phyloP scores from a whole-genome alignment of 2,888 invertebrate genomes.

The Salticus scenicus region DNA sequence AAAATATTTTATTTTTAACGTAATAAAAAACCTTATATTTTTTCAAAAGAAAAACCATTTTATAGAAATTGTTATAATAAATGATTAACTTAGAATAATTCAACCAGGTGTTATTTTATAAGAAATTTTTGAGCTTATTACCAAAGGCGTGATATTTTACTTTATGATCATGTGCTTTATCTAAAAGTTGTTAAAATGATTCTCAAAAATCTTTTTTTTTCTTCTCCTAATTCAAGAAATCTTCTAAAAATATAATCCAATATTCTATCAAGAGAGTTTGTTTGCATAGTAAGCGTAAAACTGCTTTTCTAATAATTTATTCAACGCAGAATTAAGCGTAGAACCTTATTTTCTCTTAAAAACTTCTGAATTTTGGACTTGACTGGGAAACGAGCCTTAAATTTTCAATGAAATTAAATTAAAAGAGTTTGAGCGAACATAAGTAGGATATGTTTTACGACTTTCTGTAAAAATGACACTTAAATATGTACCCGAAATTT shows the following conservation, averaged over 20 bases:
- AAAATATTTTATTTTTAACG: too few relatives aligned
- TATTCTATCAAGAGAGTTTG: background rate
- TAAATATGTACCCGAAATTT: background rate
- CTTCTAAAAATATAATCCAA: background rate
- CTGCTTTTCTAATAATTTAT: background rate
- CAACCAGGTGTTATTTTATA: too few relatives aligned
- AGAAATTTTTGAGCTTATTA: background rate
- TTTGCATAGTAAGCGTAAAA: background rate
- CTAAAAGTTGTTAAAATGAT: background rate
- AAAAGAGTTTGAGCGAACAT: background rate
- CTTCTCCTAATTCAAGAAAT: background rate
- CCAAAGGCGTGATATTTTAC: background rate
- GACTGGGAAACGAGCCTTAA: background rate
- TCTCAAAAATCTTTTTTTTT: background rate
- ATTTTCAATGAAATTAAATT: background rate
- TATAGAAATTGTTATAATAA: too few relatives aligned
- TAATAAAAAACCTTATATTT: too few relatives aligned
- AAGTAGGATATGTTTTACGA: background rate
- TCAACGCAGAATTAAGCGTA: background rate
- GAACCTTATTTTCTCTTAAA: background rate
- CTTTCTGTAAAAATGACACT: background rate
- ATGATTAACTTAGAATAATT: too few relatives aligned
- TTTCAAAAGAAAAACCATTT: too few relatives aligned
- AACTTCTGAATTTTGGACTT: background rate
- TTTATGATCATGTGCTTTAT: background rate